Evolutionary conservation across 2,888 invertebrate species (phyloP).

Genomic region (Dinocampus coccinellae): DNA sequence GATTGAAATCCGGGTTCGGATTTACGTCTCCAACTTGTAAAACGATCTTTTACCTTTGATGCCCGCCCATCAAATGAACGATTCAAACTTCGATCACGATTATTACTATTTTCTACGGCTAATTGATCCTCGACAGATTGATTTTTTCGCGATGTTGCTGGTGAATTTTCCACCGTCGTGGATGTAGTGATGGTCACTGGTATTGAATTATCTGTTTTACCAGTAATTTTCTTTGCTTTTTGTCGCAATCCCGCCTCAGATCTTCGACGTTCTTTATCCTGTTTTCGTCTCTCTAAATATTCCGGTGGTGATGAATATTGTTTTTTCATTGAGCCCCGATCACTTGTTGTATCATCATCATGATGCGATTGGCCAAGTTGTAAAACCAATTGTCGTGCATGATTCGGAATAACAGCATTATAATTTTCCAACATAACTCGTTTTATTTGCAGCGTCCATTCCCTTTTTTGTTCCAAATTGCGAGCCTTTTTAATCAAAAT

Average conservation of each 20-base stretch:
- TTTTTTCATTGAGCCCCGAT: conserved; percentile 78
- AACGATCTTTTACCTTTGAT: conserved; percentile 68
- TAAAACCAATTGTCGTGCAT: conserved; percentile 93
- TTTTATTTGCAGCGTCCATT: conserved; percentile 84
- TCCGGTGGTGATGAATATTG: conserved; percentile 86
- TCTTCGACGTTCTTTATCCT: conserved; percentile 78
- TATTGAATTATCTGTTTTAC: conserved; percentile 67
- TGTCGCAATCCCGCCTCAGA: conserved; percentile 75
- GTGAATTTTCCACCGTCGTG: conserved; percentile 62
- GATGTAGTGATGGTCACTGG: conserved; percentile 29
- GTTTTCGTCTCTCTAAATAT: conserved; percentile 87
- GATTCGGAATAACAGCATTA: conserved; percentile 92
- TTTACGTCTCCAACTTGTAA: conserved; percentile 79
- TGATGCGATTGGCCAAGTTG: conserved; percentile 84
- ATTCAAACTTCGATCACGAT: conserved; percentile 59
- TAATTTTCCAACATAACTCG: conserved; percentile 95
- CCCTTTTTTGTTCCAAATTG: conserved; percentile 87
- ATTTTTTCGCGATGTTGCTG: conserved; percentile 44
- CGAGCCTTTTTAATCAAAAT: conserved; percentile 73
- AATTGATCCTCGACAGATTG: conserved; percentile 46
- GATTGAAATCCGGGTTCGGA: conserved; percentile 78
- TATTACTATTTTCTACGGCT: conserved; percentile 42
- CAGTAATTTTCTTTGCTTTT: conserved; percentile 73
- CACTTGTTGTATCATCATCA: conserved; percentile 71
- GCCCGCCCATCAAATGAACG: conserved; percentile 59